These are phyloP conservation scores for Mellilla xanthometata DNA, from an alignment of 2,888 invertebrate genomes.

Conservation along the genomic window DNA sequence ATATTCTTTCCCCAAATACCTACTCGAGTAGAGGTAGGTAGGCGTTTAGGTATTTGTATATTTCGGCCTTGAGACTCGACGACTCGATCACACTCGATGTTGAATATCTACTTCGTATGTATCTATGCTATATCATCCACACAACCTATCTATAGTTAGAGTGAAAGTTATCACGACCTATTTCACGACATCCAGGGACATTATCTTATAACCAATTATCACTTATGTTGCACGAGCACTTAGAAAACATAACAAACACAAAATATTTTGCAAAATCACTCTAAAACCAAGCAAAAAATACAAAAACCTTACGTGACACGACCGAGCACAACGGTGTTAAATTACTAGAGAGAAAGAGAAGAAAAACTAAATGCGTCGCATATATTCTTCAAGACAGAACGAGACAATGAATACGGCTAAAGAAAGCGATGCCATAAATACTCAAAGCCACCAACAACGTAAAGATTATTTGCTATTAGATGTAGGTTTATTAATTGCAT, in stretches of 20 bases:
- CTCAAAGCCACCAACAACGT: conserved; percentile 66
- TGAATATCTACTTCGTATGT: conserved; percentile 73
- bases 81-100: conserved; percentile 79
- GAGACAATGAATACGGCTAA: conserved; percentile 70
- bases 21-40: conserved; percentile 48
- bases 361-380: conserved; percentile 66
- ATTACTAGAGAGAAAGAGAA: conserved; percentile 79
- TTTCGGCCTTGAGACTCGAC: conserved; percentile 78
- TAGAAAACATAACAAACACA: conserved; percentile 45
- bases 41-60: conserved; percentile 71
- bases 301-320: conserved; percentile 82
- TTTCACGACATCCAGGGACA: conserved; percentile 48
- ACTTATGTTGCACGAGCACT: conserved; percentile 45
- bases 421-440: conserved; percentile 82
- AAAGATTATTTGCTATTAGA: conserved; percentile 47
- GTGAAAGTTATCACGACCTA: conserved; percentile 81
- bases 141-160: conserved; percentile 78
- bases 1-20: conserved; percentile 54
- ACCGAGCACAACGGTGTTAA: conserved; percentile 83
- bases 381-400: conserved; percentile 61
- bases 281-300: conserved; percentile 69
- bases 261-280: conserved; percentile 56
- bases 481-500: conserved; percentile 44
- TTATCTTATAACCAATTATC: conserved; percentile 43
- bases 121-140: conserved; percentile 62